A percentile compares a stretch with the other conserved stretches of the same genome.
phyloP scores from a whole-genome alignment of 1,140 invertebrate species.

The Temnothorax longispinosus region DNA sequence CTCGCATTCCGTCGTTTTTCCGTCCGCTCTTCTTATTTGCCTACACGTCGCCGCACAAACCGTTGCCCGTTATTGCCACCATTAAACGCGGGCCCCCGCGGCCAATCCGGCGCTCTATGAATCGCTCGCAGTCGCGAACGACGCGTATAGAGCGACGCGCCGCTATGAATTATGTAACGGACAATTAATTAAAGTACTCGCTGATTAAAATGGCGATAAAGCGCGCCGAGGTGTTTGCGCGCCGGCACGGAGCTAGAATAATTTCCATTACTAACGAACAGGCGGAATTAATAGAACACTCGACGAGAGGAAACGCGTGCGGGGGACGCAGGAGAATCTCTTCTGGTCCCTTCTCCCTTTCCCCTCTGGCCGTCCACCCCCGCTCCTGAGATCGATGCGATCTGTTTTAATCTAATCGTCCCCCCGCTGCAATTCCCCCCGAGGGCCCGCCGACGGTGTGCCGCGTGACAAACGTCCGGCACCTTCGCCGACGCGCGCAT shows the following conservation, averaged over 20 bases:
- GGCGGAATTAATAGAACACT: slow-evolving; percentile 72
- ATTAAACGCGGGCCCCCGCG: slow-evolving; percentile 53
- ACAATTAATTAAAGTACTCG: slow-evolving; percentile 74
- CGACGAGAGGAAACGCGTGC: slow-evolving; percentile 37
- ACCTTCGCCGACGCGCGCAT: slow-evolving; percentile 65
- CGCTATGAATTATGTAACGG: slow-evolving; percentile 73
- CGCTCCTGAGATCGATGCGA: slow-evolving; percentile 68
- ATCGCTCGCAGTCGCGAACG: slow-evolving; percentile 43
- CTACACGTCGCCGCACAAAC: slow-evolving; percentile 29
- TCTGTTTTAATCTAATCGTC: slow-evolving; percentile 73
- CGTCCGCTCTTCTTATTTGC: slow-evolving; percentile 46
- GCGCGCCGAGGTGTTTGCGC: slow-evolving; percentile 66
- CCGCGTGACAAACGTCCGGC: slow-evolving; percentile 71
- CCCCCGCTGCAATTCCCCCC: slow-evolving; percentile 15
- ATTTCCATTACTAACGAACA: slow-evolving; percentile 75
- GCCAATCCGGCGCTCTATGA: slow-evolving; percentile 50
- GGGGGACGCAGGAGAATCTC: background rate
- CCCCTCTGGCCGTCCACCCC: background rate
- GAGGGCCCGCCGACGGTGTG: background rate
- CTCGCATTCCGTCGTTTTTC: slow-evolving; percentile 42
- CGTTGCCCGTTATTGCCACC: slow-evolving; percentile 53
- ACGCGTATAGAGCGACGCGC: slow-evolving; percentile 29
- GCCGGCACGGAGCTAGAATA: slow-evolving; percentile 63
- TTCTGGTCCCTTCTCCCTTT: background rate
- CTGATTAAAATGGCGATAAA: slow-evolving; percentile 74